Evolutionary conservation across 2,797 vertebrate species (phyloP), one percentile per base, ranked within the genome.

Genomic region (Bryconaethiops microstoma): DNA sequence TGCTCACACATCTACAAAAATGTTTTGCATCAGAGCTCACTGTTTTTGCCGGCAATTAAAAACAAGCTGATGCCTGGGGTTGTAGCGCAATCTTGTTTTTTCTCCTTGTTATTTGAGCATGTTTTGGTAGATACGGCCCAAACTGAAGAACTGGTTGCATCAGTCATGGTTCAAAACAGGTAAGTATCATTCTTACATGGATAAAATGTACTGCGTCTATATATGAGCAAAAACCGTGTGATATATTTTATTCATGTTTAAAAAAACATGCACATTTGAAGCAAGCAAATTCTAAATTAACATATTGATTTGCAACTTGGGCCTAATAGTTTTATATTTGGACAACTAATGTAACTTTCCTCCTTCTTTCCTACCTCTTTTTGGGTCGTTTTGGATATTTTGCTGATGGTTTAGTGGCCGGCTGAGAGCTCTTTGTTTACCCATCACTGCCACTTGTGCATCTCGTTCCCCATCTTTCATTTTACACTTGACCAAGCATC

Each of bases 401-500:
- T 6, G n/a, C 40, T 29, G 42, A 72, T 54, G 77, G 74, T 8
- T 80, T 19, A 48, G 14, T 45, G 68, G 57, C 78, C 62, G 67
- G 65, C 45, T 64, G 64, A 70, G 55, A 39, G 59, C 67, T 76
- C 72, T 76, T 83, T 85, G 83, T 85, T 83, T 81, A 83, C 10
- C 45, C 29, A 80, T 65, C 45, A 57, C 60, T 80, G 81, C 82
- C 85, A 79, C 83, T 69, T 62, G 48, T 80, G 82, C 83, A 59
- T 73, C 87, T 84, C 68, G 40, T 78, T 69, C 74, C 74, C 83
- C 86, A 80, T 82, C 88, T 93, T 86, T 91, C 80, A 91, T 91
- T 90, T 90, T 85, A 88, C 89, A 84, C 85, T 87, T 88, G 74
- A 91, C 83, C 85, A 89, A 81, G 82, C 84, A 79, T 86, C 86